Conservation (phyloP, 2,113 vertebrate genomes). For the Zosterops pallidus region DNA sequence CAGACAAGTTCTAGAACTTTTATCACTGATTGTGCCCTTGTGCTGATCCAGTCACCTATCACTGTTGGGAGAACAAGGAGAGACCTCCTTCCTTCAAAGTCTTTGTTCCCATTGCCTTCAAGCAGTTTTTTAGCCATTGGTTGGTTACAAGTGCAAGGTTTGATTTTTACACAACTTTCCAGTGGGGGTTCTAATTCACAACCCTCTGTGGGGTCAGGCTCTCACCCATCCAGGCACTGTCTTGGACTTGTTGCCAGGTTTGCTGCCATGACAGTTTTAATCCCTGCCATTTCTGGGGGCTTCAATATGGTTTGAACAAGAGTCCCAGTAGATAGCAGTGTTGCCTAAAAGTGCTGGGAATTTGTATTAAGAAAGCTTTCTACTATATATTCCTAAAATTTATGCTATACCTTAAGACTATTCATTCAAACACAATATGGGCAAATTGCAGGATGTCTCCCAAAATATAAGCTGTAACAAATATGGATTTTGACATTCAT, state of each 20-base stretch:
- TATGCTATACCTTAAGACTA: neutral
- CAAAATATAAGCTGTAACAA: neutral
- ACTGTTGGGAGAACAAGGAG: neutral
- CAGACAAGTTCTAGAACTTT: neutral
- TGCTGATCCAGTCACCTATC: neutral
- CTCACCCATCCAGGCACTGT: neutral
- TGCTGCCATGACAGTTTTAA: neutral
- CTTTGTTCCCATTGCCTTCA: neutral
- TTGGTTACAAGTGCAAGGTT: neutral
- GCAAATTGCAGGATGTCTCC: conserved; percentile 19
- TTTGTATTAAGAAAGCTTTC: neutral
- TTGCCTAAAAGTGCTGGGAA: neutral
- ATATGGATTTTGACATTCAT: neutral
- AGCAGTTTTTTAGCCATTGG: neutral
- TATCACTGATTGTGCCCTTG: neutral
- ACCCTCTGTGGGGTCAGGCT: neutral
- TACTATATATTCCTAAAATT: neutral
- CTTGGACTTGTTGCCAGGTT: neutral
- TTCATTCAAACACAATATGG: conserved; percentile 7
- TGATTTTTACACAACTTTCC: neutral
- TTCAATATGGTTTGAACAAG: neutral
- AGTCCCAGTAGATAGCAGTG: neutral
- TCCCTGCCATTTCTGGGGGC: neutral
- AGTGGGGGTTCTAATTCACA: no score
- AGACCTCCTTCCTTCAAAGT: neutral